phyloP scores from a whole-genome alignment of 2,888 invertebrate species.

The Hydroisotoma schaefferi region DNA sequence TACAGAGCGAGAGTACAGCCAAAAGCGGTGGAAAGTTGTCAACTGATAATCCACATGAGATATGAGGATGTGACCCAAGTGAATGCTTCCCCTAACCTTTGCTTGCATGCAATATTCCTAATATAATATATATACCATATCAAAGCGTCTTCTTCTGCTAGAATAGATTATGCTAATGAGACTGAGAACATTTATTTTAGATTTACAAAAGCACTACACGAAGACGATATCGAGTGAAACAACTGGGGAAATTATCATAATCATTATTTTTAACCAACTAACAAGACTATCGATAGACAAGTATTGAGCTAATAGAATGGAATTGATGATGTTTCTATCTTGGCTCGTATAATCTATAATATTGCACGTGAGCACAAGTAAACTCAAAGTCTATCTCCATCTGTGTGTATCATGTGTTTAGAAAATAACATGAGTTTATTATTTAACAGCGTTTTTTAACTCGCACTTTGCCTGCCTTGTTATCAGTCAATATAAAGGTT shows the following conservation, averaged over 20 bases:
- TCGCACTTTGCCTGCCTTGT: conserved; percentile 6
- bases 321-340: too few relatives aligned
- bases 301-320: too few relatives aligned
- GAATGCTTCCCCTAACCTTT: not conserved
- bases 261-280: too few relatives aligned
- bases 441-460: too few relatives aligned
- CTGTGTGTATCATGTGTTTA: conserved; percentile 1
- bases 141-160: not conserved
- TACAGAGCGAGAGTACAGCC: too few relatives aligned
- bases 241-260: not conserved
- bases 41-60: conserved; percentile 39
- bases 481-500: conserved; percentile 19
- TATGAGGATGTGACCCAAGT: conserved; percentile 18
- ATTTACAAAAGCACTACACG: too few relatives aligned
- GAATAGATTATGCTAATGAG: conserved; percentile 5
- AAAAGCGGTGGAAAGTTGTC: conserved; percentile 40
- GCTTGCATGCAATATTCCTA: too few relatives aligned
- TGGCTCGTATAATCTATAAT: too few relatives aligned
- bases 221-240: too few relatives aligned
- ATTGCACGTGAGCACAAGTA: too few relatives aligned
- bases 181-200: not conserved
- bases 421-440: not conserved
- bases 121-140: not conserved
- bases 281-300: too few relatives aligned
- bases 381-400: too few relatives aligned